A percentile compares a stretch with the other conserved stretches of the same genome.
phyloP scores from a whole-genome alignment of 2,797 vertebrate species.

The Sparidentex hasta region DNA sequence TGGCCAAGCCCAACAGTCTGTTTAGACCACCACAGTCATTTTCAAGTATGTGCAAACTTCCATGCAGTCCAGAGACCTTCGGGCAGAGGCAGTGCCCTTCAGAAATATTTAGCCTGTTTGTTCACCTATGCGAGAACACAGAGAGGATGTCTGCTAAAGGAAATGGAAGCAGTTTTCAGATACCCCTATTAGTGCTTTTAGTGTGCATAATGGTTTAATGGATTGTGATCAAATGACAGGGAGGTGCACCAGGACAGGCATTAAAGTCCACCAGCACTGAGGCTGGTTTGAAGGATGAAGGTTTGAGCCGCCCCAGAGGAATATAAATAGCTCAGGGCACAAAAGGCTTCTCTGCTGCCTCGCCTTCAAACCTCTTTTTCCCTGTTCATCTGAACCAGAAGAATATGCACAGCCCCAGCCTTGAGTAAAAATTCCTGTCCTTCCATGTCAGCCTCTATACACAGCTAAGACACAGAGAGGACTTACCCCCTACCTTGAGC shows the following conservation, averaged over 20 bases:
- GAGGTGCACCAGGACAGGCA: slow-evolving; percentile 63
- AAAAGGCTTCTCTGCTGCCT: slow-evolving; percentile 60
- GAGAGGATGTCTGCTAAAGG: slow-evolving; percentile 33
- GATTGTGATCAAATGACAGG: slow-evolving; percentile 77
- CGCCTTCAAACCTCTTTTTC: slow-evolving; percentile 40
- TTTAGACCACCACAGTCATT: slow-evolving; percentile 37
- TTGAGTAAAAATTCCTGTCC: slow-evolving; percentile 66
- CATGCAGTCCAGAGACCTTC: slow-evolving; percentile 11
- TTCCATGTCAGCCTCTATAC: slow-evolving; percentile 37
- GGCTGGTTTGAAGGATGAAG: slow-evolving; percentile 66
- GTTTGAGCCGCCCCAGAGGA: slow-evolving; percentile 64
- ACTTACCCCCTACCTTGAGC: slow-evolving; percentile 29
- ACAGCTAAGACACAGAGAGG: slow-evolving; percentile 44
- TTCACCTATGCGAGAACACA: slow-evolving; percentile 16
- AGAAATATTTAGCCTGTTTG: slow-evolving; percentile 20
- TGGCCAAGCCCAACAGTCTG: background rate
- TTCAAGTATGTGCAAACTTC: slow-evolving; percentile 16
- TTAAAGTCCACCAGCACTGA: slow-evolving; percentile 56
- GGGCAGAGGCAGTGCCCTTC: slow-evolving; percentile 3
- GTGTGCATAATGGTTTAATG: slow-evolving; percentile 78
- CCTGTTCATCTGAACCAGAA: slow-evolving; percentile 34
- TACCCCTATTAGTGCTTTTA: slow-evolving; percentile 72
- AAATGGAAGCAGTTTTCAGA: slow-evolving; percentile 55
- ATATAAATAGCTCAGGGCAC: slow-evolving; percentile 79
- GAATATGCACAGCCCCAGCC: slow-evolving; percentile 57